phyloP scores from a whole-genome alignment of 2,888 invertebrate genomes.

The Cyclophora albipunctata region DNA sequence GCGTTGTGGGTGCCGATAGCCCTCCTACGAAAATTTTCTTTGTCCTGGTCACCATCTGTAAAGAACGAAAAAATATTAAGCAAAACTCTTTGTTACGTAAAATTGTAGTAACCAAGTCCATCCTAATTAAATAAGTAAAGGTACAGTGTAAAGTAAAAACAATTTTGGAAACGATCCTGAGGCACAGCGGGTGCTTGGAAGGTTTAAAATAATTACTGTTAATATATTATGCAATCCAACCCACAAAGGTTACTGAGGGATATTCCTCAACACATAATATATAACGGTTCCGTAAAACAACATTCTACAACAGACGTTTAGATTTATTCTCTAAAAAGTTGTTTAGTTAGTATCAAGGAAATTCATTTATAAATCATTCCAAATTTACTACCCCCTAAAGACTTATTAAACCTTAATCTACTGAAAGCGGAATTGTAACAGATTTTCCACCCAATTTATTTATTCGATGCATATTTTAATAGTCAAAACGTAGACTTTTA shows the following conservation, averaged over 20 bases:
- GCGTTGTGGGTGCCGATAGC: conserved; percentile 98
- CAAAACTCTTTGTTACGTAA: conserved; percentile 1
- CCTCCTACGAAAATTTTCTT: conserved; percentile 99
- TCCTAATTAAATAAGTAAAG: conserved; percentile 15
- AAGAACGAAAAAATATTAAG: conserved; percentile 37
- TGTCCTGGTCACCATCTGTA: conserved; percentile 99
- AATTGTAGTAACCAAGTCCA: conserved; percentile 4
- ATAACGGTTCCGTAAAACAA: conserved; percentile 23
- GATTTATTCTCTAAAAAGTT: conserved; percentile 22
- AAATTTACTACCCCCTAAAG: conserved; percentile 20
- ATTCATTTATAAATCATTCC: conserved; percentile 21
- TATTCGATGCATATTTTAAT: conserved; percentile 45
- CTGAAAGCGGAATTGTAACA: conserved; percentile 18
- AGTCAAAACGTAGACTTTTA: conserved; percentile 44
- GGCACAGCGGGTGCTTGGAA: conserved; percentile 27
- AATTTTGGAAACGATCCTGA: conserved; percentile 32
- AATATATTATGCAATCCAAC: conserved; percentile 60
- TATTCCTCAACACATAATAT: conserved; percentile 45
- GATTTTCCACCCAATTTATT: conserved; percentile 29
- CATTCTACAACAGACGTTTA: conserved; percentile 13
- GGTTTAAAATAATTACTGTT: conserved; percentile 60
- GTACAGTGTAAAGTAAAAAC: conserved; percentile 39
- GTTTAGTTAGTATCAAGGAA: conserved; percentile 19
- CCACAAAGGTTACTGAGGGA: conserved; percentile 37
- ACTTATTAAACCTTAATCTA: conserved; percentile 22